These are phyloP conservation scores for Berghia stephanieae DNA, from an alignment of 1,140 invertebrate species.

Conservation along the genomic window DNA sequence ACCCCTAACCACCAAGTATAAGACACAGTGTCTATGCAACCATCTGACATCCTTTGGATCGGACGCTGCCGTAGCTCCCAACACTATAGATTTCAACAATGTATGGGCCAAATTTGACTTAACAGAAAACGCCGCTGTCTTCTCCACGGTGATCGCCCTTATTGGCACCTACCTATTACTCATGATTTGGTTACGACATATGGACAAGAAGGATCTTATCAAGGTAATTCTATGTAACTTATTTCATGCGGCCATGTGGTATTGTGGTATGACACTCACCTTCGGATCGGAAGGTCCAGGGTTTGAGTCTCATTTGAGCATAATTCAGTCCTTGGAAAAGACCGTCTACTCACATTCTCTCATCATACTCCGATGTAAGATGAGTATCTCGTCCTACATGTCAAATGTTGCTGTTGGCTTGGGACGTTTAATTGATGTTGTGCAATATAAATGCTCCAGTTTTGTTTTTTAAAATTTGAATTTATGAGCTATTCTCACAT, in stretches of 20 bases:
- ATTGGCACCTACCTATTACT: slow-evolving; percentile 67
- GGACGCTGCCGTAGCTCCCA: slow-evolving; percentile 70
- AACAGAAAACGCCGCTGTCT: slow-evolving; percentile 64
- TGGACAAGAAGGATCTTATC: slow-evolving; percentile 67
- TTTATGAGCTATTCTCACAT: not conserved
- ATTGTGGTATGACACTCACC: too few species aligned
- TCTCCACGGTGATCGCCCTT: slow-evolving; percentile 68
- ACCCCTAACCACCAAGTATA: slow-evolving; percentile 52
- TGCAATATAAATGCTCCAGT: too few species aligned
- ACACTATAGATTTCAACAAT: slow-evolving; percentile 72
- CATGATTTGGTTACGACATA: slow-evolving; percentile 68
- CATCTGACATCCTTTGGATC: slow-evolving; percentile 72
- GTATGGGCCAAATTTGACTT: slow-evolving; percentile 68
- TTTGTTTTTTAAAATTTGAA: too few species aligned
- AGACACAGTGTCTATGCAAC: slow-evolving; percentile 69
- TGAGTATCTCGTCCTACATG: too few species aligned
- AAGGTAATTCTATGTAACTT: slow-evolving; percentile 49
- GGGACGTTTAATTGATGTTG: too few species aligned
- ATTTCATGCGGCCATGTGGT: too few species aligned
- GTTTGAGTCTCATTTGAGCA: too few species aligned
- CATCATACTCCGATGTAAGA: too few species aligned
- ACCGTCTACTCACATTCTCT: too few species aligned
- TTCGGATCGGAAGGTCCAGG: too few species aligned
- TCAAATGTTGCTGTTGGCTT: too few species aligned
- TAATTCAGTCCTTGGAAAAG: too few species aligned